Percentiles rank a stretch among this genome's conserved stretches.
These are phyloP conservation scores for Campoletis sonorensis DNA, from an alignment of 1,140 invertebrate genomes.

Conservation along the genomic window DNA sequence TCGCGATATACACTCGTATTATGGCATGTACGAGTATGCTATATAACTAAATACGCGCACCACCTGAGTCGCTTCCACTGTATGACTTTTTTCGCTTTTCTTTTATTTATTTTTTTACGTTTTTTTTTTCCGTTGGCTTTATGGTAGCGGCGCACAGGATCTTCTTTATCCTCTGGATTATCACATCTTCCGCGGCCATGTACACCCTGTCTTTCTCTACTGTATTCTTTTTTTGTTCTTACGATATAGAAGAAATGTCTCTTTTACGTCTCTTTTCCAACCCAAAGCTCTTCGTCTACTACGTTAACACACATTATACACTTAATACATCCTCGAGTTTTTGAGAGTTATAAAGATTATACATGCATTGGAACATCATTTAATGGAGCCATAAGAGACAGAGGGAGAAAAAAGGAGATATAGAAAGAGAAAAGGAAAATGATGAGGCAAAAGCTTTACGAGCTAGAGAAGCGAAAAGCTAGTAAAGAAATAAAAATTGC, in stretches of 20 bases:
- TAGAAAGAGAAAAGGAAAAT: not conserved
- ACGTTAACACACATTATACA: not conserved
- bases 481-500: not conserved
- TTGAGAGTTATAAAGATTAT: not conserved
- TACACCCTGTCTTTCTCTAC: not conserved
- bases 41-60: not conserved
- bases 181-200: constrained; percentile 28
- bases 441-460: not conserved
- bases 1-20: constrained; percentile 4
- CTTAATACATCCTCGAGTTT: not conserved
- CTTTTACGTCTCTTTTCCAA: not conserved
- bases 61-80: constrained; percentile 15
- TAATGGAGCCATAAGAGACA: not conserved
- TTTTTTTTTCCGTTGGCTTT: constrained; percentile 31
- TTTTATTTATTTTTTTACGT: not conserved
- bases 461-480: not conserved
- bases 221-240: constrained; percentile 9
- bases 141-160: constrained; percentile 31
- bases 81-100: not conserved
- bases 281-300: not conserved
- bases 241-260: constrained; percentile 8
- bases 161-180: constrained; percentile 38
- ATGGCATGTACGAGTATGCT: constrained; percentile 6
- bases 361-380: not conserved
- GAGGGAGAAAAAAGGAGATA: not conserved